Conservation (phyloP, 2,797 vertebrate species). For the Bradypodion ventrale region DNA sequence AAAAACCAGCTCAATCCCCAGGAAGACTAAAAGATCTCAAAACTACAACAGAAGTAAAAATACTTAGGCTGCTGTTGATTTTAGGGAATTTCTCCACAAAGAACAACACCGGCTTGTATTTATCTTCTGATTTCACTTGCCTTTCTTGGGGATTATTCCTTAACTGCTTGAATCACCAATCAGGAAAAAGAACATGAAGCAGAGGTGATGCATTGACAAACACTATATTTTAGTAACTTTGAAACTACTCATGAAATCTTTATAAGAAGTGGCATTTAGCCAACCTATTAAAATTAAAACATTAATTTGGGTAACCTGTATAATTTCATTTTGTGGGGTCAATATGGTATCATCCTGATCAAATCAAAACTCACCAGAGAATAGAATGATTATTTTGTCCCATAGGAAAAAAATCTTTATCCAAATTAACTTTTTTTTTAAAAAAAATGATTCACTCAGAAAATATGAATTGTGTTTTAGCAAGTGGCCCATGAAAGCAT, state of each 20-base stretch:
- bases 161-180: not conserved
- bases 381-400: no score
- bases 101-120: not conserved
- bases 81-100: no score
- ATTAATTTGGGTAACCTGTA: not conserved
- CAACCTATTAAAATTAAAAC: not conserved
- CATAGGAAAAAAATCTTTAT: not conserved
- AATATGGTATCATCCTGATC: not conserved
- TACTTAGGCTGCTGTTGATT: not conserved
- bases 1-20: not conserved
- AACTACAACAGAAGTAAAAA: not conserved
- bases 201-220: constrained; percentile 39
- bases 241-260: constrained; percentile 9
- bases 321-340: not conserved
- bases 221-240: constrained; percentile 38
- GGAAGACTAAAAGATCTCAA: not conserved
- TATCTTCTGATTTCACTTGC: not conserved
- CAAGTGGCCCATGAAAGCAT: not conserved
- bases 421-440: no score
- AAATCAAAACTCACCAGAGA: not conserved
- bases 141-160: not conserved
- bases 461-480: not conserved
- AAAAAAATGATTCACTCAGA: no score
- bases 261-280: not conserved
- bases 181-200: not conserved